Evolutionary conservation across 2,797 vertebrate genomes (phyloP), one percentile per base, ranked within the genome.

Genomic region (Rhodeus uyekii): DNA sequence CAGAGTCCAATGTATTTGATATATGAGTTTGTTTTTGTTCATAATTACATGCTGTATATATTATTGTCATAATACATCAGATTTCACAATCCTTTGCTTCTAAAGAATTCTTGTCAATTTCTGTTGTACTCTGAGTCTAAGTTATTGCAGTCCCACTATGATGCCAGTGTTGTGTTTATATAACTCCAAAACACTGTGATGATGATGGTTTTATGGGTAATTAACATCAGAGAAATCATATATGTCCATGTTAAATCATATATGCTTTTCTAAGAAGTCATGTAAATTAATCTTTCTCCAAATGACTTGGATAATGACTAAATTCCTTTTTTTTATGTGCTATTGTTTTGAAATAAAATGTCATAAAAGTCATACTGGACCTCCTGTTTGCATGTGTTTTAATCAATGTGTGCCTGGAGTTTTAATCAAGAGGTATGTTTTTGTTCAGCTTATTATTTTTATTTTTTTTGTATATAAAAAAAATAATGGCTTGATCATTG

Each of bases 1-100:
- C 18, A 58, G 42, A 46, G 72, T 86, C 79, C 88, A 88, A 58
- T 64, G 36, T 55, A 19, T 80, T 65, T 80, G 73, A 39, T 71
- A 50, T 53, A 58, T 4, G 24, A 58, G 60, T 83, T 64, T 80
- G 38, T 80, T 71, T 74, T 79, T 67, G 50, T 69, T 10, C 67
- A 48, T 80, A 68, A 78, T 67, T 65, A 71, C 50, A 73, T 71
- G 92, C 92, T 96, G 95, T 95, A 95, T 89, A 94, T 94, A 93
- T 93, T 92, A 88, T 58, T 69, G 50, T 60, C 65, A 60, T 32
- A 79, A 69, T 91, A 86, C 87, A 89, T 86, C 90, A 48, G 32
- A 48, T 79, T 64, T 13, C 24, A 77, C 27, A 61, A 34, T 58
- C 38, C 27, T 76, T 94, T 94, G 92, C 94, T 91, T 85, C 90